Conservation (phyloP, 2,888 invertebrate species). For the Cataglyphis rosenhaueri region DNA sequence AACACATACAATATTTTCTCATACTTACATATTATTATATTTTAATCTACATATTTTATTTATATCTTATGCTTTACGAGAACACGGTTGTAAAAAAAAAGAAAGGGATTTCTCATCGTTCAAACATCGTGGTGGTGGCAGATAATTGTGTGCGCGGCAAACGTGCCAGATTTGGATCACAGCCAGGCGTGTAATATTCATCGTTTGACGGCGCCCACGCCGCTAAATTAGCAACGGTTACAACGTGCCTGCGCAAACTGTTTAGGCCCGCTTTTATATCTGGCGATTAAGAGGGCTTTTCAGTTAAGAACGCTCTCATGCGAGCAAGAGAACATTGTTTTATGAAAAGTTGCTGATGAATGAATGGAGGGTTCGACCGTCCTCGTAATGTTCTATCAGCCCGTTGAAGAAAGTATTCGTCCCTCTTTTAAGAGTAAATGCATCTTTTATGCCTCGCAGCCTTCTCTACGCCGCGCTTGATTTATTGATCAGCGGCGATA, state of each 20-base stretch:
- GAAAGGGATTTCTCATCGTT: conserved; percentile 49
- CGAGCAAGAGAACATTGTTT: conserved; percentile 17
- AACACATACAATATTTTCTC: not conserved
- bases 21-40: not conserved
- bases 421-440: conserved; percentile 21
- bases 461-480: not conserved
- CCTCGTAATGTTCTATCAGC: conserved; percentile 24
- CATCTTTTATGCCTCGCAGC: not conserved
- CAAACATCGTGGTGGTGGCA: conserved; percentile 33
- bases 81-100: not conserved
- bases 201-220: conserved; percentile 34
- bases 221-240: conserved; percentile 71
- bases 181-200: conserved; percentile 60
- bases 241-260: conserved; percentile 65
- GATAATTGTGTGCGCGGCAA: conserved; percentile 46
- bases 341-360: conserved; percentile 49
- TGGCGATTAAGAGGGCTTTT: conserved; percentile 65
- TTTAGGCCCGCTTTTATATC: conserved; percentile 62
- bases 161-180: conserved; percentile 59
- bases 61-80: not conserved
- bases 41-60: not conserved
- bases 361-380: conserved; percentile 16
- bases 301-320: conserved; percentile 34
- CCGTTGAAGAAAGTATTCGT: conserved; percentile 19
- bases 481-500: conserved; percentile 9